Evolutionary conservation across 1,140 invertebrate species (phyloP), one percentile per base, ranked within the genome.

Genomic region (Cheumatopsyche charites): DNA sequence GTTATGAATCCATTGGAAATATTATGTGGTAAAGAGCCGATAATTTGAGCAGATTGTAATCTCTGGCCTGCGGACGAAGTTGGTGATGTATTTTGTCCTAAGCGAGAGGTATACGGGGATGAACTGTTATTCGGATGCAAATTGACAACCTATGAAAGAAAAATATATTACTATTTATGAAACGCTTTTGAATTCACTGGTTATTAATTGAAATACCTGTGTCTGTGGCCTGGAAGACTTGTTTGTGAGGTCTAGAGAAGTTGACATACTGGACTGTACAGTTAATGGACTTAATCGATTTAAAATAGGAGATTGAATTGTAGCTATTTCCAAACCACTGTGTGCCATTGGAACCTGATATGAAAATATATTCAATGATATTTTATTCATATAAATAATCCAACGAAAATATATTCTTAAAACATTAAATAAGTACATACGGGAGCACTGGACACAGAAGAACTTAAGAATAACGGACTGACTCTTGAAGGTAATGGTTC

Each of bases 1-100:
- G 70, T 66, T 19, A 72, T 21, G 7, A 75, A n/a, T 11, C 73
- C 70, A 65, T 75, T 75, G 9, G 69, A n/a, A 19, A 68, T 62
- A 47, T 72, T 70, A 25, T 74, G 73, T 13, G 70, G 29, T 43
- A 75, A 75, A 26, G 73, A 52, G 26, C 43, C 63, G 62, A 72
- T 63, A 23, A 72, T 69, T 41, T 71, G 70, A 12, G 62, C 47
- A 11, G 67, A 25, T 12, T 66, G 73, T 41, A 63, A 25, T 55
- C 66, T 49, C 55, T 68, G 66, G 15, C 23, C 17, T n/a, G 25
- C 25, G 45, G 67, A 21, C 17, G 36, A 58, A 15, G 49, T 43
- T 25, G 65, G 25, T 41, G 66, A 36, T 4, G 63, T 23, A 47
- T 58, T 58, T 25, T 58, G 55, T 17, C 49, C 29, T 13, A 68